Evolutionary conservation across 1,140 invertebrate genomes (phyloP).

Genomic region (Micrasema longulum): DNA sequence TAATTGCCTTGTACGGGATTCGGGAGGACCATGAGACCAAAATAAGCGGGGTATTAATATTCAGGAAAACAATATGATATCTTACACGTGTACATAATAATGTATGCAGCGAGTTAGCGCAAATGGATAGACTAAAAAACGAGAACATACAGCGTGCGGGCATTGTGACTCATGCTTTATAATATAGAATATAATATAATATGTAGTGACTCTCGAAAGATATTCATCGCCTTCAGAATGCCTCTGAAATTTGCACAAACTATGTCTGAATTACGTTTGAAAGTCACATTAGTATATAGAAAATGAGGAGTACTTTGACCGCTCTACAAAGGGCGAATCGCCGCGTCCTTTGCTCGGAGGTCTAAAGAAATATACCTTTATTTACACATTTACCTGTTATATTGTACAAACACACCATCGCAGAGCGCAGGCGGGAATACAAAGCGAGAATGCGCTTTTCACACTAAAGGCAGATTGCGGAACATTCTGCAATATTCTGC

Average conservation of each 20-base stretch:
- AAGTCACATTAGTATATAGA: conserved; percentile 6
- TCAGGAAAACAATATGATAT: conserved; percentile 7
- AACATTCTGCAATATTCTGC: conserved; percentile 3
- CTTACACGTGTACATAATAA: conserved; percentile 1
- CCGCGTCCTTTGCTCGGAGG: neutral
- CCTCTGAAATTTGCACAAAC: too few relatives aligned
- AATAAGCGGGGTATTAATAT: conserved; percentile 19
- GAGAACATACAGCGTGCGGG: conserved; percentile 52
- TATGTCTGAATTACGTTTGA: conserved; percentile 1
- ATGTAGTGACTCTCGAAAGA: conserved; percentile 35
- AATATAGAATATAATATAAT: too few relatives aligned
- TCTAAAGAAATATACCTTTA: conserved; percentile 15
- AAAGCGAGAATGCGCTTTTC: conserved; percentile 15
- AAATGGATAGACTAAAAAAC: conserved; percentile 28
- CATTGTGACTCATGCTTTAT: conserved; percentile 53
- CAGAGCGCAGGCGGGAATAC: conserved; percentile 17
- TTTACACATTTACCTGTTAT: conserved; percentile 32
- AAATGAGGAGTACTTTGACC: neutral
- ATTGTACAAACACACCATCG: conserved; percentile 21
- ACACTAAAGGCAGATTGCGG: conserved; percentile 10
- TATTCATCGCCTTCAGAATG: too few relatives aligned
- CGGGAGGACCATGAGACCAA: conserved; percentile 6
- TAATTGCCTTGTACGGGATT: conserved; percentile 21
- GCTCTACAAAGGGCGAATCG: neutral
- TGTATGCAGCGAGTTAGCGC: conserved; percentile 15